Evolutionary conservation across 2,797 vertebrate species (phyloP).

Genomic region (Lerista edwardsae): DNA sequence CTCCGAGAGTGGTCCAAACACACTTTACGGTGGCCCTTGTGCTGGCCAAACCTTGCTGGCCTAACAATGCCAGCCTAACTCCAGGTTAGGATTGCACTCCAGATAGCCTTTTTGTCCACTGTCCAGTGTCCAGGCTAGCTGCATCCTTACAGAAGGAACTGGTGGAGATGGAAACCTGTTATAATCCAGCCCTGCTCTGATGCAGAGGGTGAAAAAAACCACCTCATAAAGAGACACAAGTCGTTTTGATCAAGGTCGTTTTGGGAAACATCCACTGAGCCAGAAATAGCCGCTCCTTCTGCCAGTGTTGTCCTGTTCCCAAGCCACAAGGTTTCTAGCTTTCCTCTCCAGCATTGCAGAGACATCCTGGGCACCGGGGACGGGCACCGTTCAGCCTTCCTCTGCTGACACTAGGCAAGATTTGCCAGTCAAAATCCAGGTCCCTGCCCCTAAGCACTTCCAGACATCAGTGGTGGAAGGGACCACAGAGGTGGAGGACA

Average conservation of each 20-base stretch:
- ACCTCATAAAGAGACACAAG: neutral
- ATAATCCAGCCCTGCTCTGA: neutral
- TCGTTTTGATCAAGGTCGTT: neutral
- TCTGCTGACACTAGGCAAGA: neutral
- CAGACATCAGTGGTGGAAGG: neutral
- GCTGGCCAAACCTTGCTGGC: too few relatives aligned
- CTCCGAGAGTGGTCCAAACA: too few relatives aligned
- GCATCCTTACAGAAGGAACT: neutral
- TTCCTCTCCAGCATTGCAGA: neutral
- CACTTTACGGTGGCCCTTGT: too few relatives aligned
- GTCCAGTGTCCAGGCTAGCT: too few relatives aligned
- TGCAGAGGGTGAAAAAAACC: neutral
- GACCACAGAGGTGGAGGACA: too few relatives aligned
- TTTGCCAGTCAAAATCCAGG: neutral
- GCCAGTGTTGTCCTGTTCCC: neutral
- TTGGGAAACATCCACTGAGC: neutral
- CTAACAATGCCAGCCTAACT: too few relatives aligned
- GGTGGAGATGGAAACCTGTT: neutral
- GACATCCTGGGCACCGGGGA: neutral
- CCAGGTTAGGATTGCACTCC: too few relatives aligned
- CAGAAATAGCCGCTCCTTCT: neutral
- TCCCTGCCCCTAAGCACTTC: neutral
- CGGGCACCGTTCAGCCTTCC: neutral
- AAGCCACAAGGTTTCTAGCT: neutral
- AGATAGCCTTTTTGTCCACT: too few relatives aligned